Percentiles rank a stretch among this genome's conserved stretches.
Conservation (phyloP, 2,888 invertebrate species). For the Aricia artaxerxes region DNA sequence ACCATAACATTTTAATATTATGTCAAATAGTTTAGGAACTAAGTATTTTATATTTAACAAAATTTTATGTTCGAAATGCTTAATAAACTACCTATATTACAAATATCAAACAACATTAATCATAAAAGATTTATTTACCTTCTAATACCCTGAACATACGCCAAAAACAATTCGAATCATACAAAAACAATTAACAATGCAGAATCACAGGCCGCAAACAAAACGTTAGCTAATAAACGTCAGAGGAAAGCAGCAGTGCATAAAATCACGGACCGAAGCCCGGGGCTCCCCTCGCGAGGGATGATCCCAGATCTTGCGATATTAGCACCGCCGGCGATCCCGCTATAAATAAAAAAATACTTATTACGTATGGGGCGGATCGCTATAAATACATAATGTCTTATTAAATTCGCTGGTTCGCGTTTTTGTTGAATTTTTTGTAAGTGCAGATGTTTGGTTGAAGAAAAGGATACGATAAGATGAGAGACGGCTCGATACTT, state of each 20-base stretch:
- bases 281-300: slow-evolving; percentile 52
- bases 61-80: neutral
- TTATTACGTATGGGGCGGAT: slow-evolving; percentile 63
- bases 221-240: slow-evolving; percentile 64
- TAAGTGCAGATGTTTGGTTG: slow-evolving; percentile 8
- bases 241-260: slow-evolving; percentile 57
- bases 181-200: slow-evolving; percentile 46
- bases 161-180: neutral
- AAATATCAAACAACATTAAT: neutral
- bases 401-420: slow-evolving; percentile 46
- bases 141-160: neutral
- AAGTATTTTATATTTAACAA: neutral
- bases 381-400: slow-evolving; percentile 60
- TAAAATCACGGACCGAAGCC: slow-evolving; percentile 53
- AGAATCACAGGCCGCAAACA: slow-evolving; percentile 50
- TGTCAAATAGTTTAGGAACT: no score
- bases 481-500: no score
- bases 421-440: slow-evolving; percentile 31
- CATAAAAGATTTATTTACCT: no score
- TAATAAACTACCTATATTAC: neutral
- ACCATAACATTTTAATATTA: no score
- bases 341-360: slow-evolving; percentile 73
- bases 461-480: neutral
- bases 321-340: slow-evolving; percentile 74
- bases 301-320: slow-evolving; percentile 72